Base-by-base conservation (phyloP, 2,113 vertebrate genomes). In the Ailurus styani region DNA sequence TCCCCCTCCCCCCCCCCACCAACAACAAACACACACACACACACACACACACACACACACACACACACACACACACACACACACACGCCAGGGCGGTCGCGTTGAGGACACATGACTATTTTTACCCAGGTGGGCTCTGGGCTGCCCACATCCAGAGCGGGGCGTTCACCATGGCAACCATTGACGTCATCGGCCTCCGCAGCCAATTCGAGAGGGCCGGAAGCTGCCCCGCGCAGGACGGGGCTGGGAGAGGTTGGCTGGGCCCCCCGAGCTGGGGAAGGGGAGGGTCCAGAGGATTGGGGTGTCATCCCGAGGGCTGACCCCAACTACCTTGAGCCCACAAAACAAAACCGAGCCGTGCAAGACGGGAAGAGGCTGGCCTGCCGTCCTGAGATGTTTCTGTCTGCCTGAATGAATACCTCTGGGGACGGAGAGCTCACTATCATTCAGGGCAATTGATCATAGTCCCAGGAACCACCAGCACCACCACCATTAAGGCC, bases 91-190 rank as follows among this genome's bases (percentile, higher is more conserved):
- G 91, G 93, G 91, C 13, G 17, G 79, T 40, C 0, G 29, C 18
- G 6, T 29, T 7, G 31, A 90, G 93, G 95, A 98, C 91, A 54
- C 12, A 6, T 0, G 60, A 79, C 96, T 97, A 97, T 97, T 97
- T 98, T 98, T 98, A 93, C 73, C 29, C 11, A 0, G 42, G 88
- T 97, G 98, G 97, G 96, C 73, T 93, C 66, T 8, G 17, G 93
- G 84, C 95, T 97, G 96, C 97, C 97, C 97, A 97, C 87, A 23
- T 91, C 89, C 96, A 81, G 34, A 87, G 52, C 95, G 87, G 79
- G 96, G 91, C 68, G 93, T 92, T 98, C 0, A 17, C 97, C 97
- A 98, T 98, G 98, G 98, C 97, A 98, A 99, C 98, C 73, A 60
- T 62, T 98, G 98, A 98, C 96, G 97, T 98, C 98, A 98, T 21